Percentiles rank a stretch among this genome's conserved stretches.
Evolutionary conservation across 2,888 invertebrate genomes (phyloP).

Genomic region (Crioceris asparagi): DNA sequence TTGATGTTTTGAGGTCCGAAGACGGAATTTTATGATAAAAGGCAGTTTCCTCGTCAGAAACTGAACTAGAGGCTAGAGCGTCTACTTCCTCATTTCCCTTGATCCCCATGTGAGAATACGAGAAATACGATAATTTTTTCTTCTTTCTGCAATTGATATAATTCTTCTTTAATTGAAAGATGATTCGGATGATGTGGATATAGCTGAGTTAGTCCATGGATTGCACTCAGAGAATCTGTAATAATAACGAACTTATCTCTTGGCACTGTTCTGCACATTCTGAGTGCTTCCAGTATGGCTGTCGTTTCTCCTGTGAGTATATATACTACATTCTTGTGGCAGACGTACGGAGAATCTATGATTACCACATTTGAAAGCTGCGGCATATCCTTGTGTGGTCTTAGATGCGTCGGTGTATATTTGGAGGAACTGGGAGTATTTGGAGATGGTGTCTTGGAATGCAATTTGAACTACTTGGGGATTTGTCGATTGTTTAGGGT

Average conservation of each 20-base stretch:
- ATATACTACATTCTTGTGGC: background rate
- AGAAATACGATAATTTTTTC: background rate
- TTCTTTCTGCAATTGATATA: background rate
- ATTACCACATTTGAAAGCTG: background rate
- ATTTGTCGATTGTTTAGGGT: too few relatives aligned
- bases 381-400: background rate
- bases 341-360: background rate
- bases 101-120: background rate
- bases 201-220: background rate
- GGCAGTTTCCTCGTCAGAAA: background rate
- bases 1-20: background rate
- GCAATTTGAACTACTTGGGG: too few relatives aligned
- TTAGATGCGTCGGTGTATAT: slow-evolving; percentile 4
- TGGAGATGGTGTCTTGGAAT: too few relatives aligned
- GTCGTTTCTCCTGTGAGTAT: background rate
- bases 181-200: background rate
- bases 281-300: slow-evolving; percentile 1
- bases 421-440: background rate
- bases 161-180: background rate
- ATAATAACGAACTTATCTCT: background rate
- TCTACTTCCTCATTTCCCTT: slow-evolving; percentile 1
- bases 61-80: background rate
- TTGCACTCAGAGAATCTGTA: slow-evolving; percentile 1
- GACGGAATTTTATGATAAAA: background rate
- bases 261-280: too few relatives aligned